Conservation (phyloP, 2,888 invertebrate genomes). For the Leucoma salicis region DNA sequence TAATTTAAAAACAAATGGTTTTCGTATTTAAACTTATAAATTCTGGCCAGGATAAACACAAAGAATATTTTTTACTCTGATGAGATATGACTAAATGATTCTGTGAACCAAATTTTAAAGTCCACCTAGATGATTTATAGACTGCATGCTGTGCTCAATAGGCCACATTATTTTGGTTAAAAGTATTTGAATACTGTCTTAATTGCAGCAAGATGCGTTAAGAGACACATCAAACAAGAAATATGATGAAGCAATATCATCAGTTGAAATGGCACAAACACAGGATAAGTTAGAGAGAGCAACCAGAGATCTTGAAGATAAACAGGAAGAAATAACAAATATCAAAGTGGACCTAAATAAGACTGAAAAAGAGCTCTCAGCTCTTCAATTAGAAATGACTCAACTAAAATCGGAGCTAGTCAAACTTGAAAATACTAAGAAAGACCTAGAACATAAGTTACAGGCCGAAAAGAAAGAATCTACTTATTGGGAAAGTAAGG, state of each 20-base stretch:
- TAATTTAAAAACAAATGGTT: too few species aligned
- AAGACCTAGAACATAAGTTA: constrained; percentile 84
- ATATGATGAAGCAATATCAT: constrained; percentile 73
- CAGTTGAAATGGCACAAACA: constrained; percentile 74
- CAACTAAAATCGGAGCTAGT: constrained; percentile 68
- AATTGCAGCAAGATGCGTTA: constrained; percentile 65
- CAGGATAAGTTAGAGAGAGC: constrained; percentile 68
- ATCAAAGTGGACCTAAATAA: constrained; percentile 62
- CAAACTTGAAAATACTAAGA: constrained; percentile 77
- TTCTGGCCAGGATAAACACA: too few species aligned
- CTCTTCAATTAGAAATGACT: constrained; percentile 62
- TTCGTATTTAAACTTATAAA: too few species aligned
- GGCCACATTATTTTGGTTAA: too few species aligned
- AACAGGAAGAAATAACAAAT: constrained; percentile 56
- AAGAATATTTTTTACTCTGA: too few species aligned
- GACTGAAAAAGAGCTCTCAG: constrained; percentile 71
- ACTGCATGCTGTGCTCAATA: too few species aligned
- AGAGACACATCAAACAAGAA: constrained; percentile 70
- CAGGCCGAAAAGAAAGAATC: constrained; percentile 84
- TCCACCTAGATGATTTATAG: too few species aligned
- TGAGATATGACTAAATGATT: too few species aligned
- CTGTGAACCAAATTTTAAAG: too few species aligned
- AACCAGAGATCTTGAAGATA: constrained; percentile 58
- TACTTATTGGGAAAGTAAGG: constrained; percentile 84
- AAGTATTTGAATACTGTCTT: too few species aligned